Evolutionary conservation across 2,888 invertebrate species (phyloP), one percentile per base, ranked within the genome.

Genomic region (Lasioglossum malachurum): DNA sequence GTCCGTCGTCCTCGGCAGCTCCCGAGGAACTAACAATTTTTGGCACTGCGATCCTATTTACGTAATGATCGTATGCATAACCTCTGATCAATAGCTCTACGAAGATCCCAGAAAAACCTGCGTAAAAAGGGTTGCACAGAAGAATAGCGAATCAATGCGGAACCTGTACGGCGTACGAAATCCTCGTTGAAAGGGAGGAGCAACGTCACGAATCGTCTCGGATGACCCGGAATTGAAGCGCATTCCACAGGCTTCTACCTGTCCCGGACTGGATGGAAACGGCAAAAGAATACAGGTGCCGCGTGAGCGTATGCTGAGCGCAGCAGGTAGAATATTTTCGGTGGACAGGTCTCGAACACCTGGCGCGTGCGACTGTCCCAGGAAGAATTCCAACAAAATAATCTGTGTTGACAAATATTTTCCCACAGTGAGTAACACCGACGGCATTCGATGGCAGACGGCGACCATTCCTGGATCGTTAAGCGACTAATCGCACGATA

Each of bases 271-370:
- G 8, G 31, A 35, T 8, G 67, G 35, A 38, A 35, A 35, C 10
- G 19, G 10, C 31, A 3, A 35, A 10, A 67, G 35, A 35, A 38
- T 19, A 35, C 35, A 35, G 67, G 67, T 35, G 35, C 10, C 2
- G 35, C 35, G 35, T 38, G 8, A 38, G 35, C 67, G 67, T 4
- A 38, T 35, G 4, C 67, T 23, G 19, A 35, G 35, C 23, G 35
- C 67, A 67, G 23, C 35, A 35, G 67, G 35, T 67, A 67, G 67
- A 67, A 67, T 67, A 23, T 67, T 38, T 67, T 67, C 67, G 67
- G 35, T 4, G 67, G 23, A 10, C 14, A 64, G 64, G 14, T 23
- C 27, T 60, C 4, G 27, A 60, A 35, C 67, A 67, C 35, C 67
- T 67, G 67, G 67, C 67, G 67, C 67, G 16, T 67, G 19, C 67